A percentile compares a stretch with the other conserved stretches of the same genome.
Conservation (phyloP, 1,140 invertebrate species). For the Pseudomyrmex sp. region DNA sequence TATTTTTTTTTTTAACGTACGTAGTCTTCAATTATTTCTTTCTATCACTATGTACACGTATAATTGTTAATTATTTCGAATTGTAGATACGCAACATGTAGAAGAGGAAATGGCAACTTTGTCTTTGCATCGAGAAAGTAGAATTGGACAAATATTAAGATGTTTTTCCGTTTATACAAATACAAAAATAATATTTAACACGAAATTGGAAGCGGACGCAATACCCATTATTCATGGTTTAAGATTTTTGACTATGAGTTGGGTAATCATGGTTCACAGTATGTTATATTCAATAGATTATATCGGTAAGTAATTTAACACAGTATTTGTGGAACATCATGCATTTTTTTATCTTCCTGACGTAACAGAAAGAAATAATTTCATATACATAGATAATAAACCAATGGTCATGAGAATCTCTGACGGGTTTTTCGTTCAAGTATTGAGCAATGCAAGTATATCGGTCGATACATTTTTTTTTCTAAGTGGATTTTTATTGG, state of each 20-base stretch:
- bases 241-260: constrained; percentile 84
- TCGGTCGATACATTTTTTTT: constrained; percentile 86
- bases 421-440: constrained; percentile 77
- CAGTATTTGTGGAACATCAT: not conserved
- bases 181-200: constrained; percentile 77
- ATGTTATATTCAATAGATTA: constrained; percentile 82
- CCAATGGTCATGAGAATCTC: constrained; percentile 72
- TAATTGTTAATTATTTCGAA: not conserved
- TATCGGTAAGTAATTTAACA: constrained; percentile 73
- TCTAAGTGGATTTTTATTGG: constrained; percentile 83
- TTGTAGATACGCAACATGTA: constrained; percentile 35
- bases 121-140: constrained; percentile 17
- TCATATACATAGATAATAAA: constrained; percentile 77
- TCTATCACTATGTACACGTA: not conserved
- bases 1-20: not conserved
- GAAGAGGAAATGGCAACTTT: constrained; percentile 53
- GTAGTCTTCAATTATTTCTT: not conserved
- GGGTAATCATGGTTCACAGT: constrained; percentile 84
- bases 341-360: not conserved
- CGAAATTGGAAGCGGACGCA: constrained; percentile 70
- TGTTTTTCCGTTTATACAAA: constrained; percentile 84
- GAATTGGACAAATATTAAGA: constrained; percentile 73
- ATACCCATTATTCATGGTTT: constrained; percentile 82
- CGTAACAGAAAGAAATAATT: not conserved
- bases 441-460: constrained; percentile 81